Conservation (phyloP, 2,888 invertebrate genomes). For the Pasiphila rectangulata region DNA sequence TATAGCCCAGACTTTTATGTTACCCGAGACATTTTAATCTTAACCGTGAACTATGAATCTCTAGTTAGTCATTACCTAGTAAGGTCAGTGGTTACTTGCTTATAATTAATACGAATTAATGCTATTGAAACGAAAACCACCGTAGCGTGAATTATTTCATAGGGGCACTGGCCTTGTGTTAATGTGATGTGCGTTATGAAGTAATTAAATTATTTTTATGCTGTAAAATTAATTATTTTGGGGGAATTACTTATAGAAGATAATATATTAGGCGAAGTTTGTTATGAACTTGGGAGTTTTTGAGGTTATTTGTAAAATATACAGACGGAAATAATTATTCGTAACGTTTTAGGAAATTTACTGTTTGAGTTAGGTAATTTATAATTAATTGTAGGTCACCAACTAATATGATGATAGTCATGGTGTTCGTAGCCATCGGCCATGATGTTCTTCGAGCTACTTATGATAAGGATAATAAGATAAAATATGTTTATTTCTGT, state of each 20-base stretch:
- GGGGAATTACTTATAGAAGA: neutral
- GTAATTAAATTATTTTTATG: conserved; percentile 33
- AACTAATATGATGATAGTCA: too few species aligned
- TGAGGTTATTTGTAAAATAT: too few species aligned
- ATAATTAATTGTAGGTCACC: too few species aligned
- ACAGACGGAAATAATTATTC: too few species aligned
- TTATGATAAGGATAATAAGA: too few species aligned
- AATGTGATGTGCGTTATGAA: conserved; percentile 54
- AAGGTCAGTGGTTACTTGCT: conserved; percentile 77
- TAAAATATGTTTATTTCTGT: too few species aligned
- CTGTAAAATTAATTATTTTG: neutral
- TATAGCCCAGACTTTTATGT: conserved; percentile 42
- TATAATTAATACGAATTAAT: conserved; percentile 74
- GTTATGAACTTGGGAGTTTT: too few species aligned
- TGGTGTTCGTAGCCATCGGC: too few species aligned
- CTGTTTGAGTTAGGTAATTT: too few species aligned
- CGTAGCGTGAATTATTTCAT: conserved; percentile 76
- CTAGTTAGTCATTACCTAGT: conserved; percentile 70
- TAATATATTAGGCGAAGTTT: too few species aligned
- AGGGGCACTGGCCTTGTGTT: conserved; percentile 70
- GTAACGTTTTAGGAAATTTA: too few species aligned
- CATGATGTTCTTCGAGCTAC: too few species aligned
- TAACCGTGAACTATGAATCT: conserved; percentile 78
- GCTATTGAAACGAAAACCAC: conserved; percentile 71
- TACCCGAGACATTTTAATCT: conserved; percentile 70